Percentiles rank a stretch among this genome's conserved stretches.
phyloP scores from a whole-genome alignment of 2,888 invertebrate species.

The Parelbella ahira region DNA sequence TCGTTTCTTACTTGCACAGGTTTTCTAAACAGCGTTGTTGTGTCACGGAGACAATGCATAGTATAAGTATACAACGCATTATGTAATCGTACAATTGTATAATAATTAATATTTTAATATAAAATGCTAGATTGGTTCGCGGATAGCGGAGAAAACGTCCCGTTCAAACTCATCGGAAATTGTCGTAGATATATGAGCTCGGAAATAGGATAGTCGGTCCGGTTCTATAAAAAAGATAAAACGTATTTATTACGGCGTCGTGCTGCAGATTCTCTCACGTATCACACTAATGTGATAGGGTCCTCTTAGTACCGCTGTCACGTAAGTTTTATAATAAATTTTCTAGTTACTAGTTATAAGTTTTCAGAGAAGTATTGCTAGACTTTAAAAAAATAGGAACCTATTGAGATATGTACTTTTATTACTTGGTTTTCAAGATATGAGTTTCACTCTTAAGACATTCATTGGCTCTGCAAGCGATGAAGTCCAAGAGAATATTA shows the following conservation, averaged over 20 bases:
- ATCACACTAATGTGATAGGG: slow-evolving; percentile 16
- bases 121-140: not conserved
- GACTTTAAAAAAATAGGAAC: no score
- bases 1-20: no score
- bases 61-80: no score
- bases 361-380: no score
- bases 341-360: not conserved
- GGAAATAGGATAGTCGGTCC: slow-evolving; percentile 9
- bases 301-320: slow-evolving; percentile 9
- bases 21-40: no score
- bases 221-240: slow-evolving; percentile 17
- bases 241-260: slow-evolving; percentile 14
- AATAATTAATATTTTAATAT: not conserved
- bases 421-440: no score
- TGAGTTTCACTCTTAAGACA: no score
- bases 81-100: no score
- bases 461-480: no score
- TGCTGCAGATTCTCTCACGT: slow-evolving; percentile 18
- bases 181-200: slow-evolving; percentile 5
- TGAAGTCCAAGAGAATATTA: no score
- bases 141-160: not conserved
- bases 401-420: no score
- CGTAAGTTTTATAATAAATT: slow-evolving; percentile 20
- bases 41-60: no score
- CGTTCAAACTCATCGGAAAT: not conserved